Percentiles rank a stretch among this genome's conserved stretches.
These are phyloP conservation scores for Dolichoris vasculosae DNA, from an alignment of 1,140 invertebrate species.

Conservation along the genomic window DNA sequence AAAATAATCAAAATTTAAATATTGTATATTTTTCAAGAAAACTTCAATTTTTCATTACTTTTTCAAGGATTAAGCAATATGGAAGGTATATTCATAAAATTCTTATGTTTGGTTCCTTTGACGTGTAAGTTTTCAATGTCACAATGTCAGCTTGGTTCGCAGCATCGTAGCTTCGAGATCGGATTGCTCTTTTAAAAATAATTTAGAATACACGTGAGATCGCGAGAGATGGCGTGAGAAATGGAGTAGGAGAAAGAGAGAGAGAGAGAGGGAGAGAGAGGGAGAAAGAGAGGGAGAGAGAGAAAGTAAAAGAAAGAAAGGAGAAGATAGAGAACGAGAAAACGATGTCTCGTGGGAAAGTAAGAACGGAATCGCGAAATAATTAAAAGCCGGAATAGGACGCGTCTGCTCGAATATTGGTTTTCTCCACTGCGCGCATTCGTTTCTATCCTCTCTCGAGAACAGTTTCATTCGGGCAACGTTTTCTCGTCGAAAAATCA, in stretches of 20 bases:
- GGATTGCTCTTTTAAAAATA: conserved; percentile 31
- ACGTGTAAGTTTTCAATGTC: neutral
- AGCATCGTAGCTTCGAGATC: neutral
- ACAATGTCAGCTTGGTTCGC: conserved; percentile 11
- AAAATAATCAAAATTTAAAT: neutral
- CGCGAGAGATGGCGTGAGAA: neutral
- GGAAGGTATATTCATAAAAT: neutral
- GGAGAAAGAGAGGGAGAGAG: neutral
- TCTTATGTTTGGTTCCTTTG: neutral
- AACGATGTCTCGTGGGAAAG: conserved; percentile 28
- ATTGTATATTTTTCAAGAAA: neutral
- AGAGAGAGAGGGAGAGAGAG: conserved; percentile 12
- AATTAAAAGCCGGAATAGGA: conserved; percentile 48
- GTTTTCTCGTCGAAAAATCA: conserved; percentile 47
- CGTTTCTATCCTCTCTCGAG: conserved; percentile 6
- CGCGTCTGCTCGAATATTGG: conserved; percentile 48
- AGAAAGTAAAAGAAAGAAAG: conserved; percentile 1
- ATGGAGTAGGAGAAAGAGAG: neutral
- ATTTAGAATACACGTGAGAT: neutral
- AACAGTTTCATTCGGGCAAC: conserved; percentile 35
- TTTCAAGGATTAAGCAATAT: neutral
- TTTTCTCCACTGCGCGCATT: conserved; percentile 29
- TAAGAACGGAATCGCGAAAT: conserved; percentile 40
- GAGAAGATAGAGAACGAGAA: neutral
- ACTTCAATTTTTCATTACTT: neutral